Evolutionary conservation across 2,797 vertebrate genomes (phyloP), one percentile per base, ranked within the genome.

Genomic region (Heliangelus exortis): DNA sequence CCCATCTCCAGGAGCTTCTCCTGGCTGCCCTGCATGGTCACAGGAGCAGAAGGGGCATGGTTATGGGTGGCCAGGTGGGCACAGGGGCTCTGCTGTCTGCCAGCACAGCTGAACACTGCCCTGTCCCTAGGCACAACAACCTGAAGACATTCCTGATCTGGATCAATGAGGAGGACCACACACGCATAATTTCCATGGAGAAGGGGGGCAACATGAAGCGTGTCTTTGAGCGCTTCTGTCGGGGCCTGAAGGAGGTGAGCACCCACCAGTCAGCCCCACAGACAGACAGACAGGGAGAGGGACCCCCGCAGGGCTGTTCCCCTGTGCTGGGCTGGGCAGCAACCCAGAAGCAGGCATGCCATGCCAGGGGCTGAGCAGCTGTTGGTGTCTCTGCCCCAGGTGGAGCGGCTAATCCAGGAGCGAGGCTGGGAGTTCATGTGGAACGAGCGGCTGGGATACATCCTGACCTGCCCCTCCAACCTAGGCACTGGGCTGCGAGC

Each of bases 391-490:
- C 51, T 39, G 3, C 51, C 7, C 41, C 90, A 99, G 99, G 99
- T 99, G 95, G 99, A 99, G 95, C 98, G 94, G 68, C 97, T 99
- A 89, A 99, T 99, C 97, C 98, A 99, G 96, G 99, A 99, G 92
- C 98, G 97, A 93, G 99, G 99, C 91, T 99, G 99, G 99, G 99
- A 99, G 97, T 99, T 99, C 97, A 99, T 99, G 99, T 99, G 99
- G 99, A 99, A 99, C 3, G 98, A 99, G 94, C 97, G 95, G 36
- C 97, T 99, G 78, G 99, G 99, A 15, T 99, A 99, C 97, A 91
- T 99, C 97, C 98, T 99, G 89, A 99, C 99, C 76, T 99, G 99
- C 93, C 99, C 99, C 7, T 99, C 99, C 91, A 99, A 99, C 98
- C 98, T 99, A 96, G 99, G 99, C 95, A 99, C 99, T 0, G 99